Evolutionary conservation across 2,113 vertebrate species (phyloP).

Genomic region (Tamias sibiricus): DNA sequence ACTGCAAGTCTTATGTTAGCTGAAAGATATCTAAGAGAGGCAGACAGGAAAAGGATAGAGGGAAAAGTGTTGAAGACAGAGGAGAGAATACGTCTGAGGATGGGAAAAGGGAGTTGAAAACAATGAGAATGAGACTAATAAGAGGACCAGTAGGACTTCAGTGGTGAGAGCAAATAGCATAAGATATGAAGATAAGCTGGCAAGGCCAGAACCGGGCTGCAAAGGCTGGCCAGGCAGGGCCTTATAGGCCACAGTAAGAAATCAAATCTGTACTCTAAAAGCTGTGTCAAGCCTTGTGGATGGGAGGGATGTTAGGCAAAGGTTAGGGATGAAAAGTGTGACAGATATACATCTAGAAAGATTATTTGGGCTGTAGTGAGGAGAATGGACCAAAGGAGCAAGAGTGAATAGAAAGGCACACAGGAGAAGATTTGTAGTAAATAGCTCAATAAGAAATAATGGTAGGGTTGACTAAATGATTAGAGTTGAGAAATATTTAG

Average conservation of each 20-base stretch:
- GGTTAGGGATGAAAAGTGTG: too few species aligned
- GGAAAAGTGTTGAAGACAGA: not conserved
- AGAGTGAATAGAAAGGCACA: not conserved
- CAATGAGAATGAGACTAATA: not conserved
- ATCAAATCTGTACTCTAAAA: not conserved
- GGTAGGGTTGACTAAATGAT: not conserved
- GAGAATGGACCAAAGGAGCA: not conserved
- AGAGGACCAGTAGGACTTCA: not conserved
- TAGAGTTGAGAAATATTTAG: not conserved
- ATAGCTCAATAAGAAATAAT: not conserved
- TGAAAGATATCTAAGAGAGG: rapidly evolving
- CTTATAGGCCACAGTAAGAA: not conserved
- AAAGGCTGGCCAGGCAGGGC: too few species aligned
- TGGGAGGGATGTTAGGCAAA: not conserved
- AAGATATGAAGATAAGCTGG: rapidly evolving
- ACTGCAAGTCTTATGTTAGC: not conserved
- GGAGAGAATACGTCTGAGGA: rapidly evolving
- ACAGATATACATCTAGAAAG: not conserved
- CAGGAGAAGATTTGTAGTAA: not conserved
- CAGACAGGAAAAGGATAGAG: not conserved
- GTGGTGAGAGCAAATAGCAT: not conserved
- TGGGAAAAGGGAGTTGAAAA: not conserved
- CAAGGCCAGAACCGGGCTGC: rapidly evolving
- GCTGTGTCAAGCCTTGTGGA: not conserved
- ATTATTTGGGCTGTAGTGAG: not conserved